Base-by-base conservation (phyloP, 2,888 invertebrate genomes). In the Micropterix aruncella region DNA sequence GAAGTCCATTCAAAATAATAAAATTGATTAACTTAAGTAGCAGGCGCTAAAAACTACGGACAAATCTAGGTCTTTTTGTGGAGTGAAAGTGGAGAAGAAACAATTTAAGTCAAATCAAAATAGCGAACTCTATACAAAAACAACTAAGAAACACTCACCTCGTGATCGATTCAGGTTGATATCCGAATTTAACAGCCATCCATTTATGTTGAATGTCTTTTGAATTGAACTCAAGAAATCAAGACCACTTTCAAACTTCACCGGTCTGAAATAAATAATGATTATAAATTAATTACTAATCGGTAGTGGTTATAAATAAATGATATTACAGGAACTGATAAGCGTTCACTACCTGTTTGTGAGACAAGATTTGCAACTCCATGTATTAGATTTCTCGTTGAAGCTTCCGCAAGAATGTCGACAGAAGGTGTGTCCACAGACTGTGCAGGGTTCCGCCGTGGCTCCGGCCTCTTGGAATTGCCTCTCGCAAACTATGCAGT, bases 211-310 rank as follows among this genome's bases (percentile, higher is more conserved):
- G 56, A 61, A 50, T 3, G 67, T 66, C 44, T 61, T 60, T 44
- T 67, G 66, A 48, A 60, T 61, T 51, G 67, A 66, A 15, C 61
- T 56, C 48, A 67, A 56, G 52, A 67, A 64, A 68, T 67, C 67
- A 50, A 63, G 66, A 19, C 68, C 67, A 1, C 63, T 58, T 54
- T 67, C 66, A 51, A 67, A 65, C 52, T 65, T 68, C 46, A 59
- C 58, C 9, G 63, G 55, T 44, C 70, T 70, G 61, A 27, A 27
- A 27, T 27, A 27, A 27, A 27, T 12, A 12, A 5, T 7, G 5
- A 27, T 27, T 27, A 27, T 27, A 27, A 27, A 27, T 7, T 27
- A 27, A n/a, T n/a, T n/a, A n/a, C n/a, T n/a, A n/a, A n/a, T n/a
- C n/a, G n/a, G n/a, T n/a, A n/a, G n/a, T n/a, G n/a, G n/a, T n/a